phyloP scores from a whole-genome alignment of 2,888 invertebrate genomes.

The Standfussiana lucernea region DNA sequence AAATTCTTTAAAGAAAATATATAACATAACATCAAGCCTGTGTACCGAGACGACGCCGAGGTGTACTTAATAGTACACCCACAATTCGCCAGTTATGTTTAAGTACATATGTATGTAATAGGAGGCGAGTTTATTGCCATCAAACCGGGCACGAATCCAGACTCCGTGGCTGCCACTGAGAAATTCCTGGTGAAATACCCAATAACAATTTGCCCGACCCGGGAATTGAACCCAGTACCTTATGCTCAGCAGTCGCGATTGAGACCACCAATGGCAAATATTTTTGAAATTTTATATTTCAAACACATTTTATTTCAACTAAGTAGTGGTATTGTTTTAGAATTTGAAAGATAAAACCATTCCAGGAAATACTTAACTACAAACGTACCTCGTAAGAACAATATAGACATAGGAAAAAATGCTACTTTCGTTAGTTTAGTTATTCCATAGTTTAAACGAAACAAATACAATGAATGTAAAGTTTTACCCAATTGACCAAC shows the following conservation, averaged over 20 bases:
- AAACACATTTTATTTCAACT: not conserved
- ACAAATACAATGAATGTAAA: not conserved
- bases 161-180: not conserved
- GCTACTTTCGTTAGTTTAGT: not conserved
- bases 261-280: not conserved
- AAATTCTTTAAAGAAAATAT: not conserved
- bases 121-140: not conserved
- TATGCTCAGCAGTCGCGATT: not conserved
- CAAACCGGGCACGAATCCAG: not conserved
- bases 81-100: not conserved
- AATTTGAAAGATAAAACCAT: not conserved
- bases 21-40: not conserved
- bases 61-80: not conserved
- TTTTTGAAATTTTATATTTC: not conserved
- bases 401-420: not conserved
- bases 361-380: not conserved
- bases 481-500: slow-evolving; percentile 21
- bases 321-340: not conserved
- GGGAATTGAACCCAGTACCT: not conserved
- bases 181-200: not conserved
- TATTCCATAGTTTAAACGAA: not conserved
- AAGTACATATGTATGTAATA: not conserved
- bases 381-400: not conserved
- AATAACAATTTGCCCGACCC: not conserved
- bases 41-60: not conserved